Percentiles rank a stretch among this genome's conserved stretches.
These are phyloP conservation scores for Caenorhabditis sp. DNA, from an alignment of 2,888 invertebrate genomes.

Conservation along the genomic window DNA sequence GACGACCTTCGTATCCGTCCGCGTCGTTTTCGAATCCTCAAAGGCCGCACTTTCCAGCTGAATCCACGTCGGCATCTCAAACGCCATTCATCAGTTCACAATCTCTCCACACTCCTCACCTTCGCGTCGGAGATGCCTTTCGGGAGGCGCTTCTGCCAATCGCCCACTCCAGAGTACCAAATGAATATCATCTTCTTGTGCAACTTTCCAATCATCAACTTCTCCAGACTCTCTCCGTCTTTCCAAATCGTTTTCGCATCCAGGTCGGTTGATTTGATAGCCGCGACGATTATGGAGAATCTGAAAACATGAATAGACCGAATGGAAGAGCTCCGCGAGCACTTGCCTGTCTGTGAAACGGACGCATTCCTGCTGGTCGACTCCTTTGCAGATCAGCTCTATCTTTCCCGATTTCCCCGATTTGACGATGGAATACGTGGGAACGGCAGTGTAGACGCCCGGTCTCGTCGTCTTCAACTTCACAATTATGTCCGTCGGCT, in stretches of 20 bases:
- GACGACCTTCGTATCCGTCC: too few species aligned
- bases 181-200: slow-evolving; percentile 8
- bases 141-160: slow-evolving; percentile 7
- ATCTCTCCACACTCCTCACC: too few species aligned
- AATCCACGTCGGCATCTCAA: too few species aligned
- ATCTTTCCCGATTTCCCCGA: background rate
- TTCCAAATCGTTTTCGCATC: background rate
- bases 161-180: background rate
- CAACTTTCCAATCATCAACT: background rate
- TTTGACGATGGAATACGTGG: background rate
- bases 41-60: too few species aligned
- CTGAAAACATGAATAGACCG: too few species aligned
- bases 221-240: background rate
- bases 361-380: background rate
- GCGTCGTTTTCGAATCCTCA: too few species aligned
- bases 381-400: background rate
- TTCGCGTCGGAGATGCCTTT: too few species aligned
- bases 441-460: background rate
- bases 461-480: slow-evolving; percentile 17
- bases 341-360: background rate
- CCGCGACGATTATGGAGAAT: background rate
- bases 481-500: background rate
- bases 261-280: background rate
- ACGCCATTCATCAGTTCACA: too few species aligned
- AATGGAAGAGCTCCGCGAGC: too few species aligned